Conservation (phyloP, 2,113 vertebrate species). For the Phrynosoma blainvillii region DNA sequence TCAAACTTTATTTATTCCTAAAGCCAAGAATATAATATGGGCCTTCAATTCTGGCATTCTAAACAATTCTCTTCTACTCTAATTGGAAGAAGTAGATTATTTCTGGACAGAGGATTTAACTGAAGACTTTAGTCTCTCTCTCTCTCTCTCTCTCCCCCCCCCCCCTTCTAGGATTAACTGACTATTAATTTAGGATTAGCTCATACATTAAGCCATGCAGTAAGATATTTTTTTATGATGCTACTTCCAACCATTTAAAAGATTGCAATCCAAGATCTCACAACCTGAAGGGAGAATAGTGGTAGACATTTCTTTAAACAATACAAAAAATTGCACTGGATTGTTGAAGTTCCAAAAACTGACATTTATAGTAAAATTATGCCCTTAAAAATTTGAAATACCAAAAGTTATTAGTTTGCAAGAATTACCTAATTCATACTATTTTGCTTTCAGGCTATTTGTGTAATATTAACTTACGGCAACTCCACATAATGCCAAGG, state of each 20-base stretch:
- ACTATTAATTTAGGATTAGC: slow-evolving; percentile 58
- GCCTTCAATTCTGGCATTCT: neutral
- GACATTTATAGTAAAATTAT: slow-evolving; percentile 65
- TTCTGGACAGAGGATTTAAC: neutral
- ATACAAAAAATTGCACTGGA: slow-evolving; percentile 63
- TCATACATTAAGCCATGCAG: slow-evolving; percentile 57
- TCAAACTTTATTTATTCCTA: slow-evolving; percentile 33
- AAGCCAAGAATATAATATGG: slow-evolving; percentile 23
- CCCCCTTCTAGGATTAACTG: slow-evolving; percentile 2
- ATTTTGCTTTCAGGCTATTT: slow-evolving; percentile 83
- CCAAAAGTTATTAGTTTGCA: slow-evolving; percentile 77
- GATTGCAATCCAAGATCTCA: slow-evolving; percentile 51
- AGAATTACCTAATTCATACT: slow-evolving; percentile 82
- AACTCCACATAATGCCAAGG: slow-evolving; percentile 78
- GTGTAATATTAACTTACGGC: slow-evolving; percentile 83
- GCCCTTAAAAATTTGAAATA: slow-evolving; percentile 67
- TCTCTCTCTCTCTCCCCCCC: no score
- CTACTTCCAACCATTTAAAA: slow-evolving; percentile 50
- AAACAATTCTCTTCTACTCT: neutral
- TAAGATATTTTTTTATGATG: slow-evolving; percentile 51
- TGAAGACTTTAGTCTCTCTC: neutral
- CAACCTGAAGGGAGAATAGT: slow-evolving; percentile 51
- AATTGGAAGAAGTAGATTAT: neutral
- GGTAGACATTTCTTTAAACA: slow-evolving; percentile 67
- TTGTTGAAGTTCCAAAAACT: slow-evolving; percentile 55